These are phyloP conservation scores for Cybosia mesomella DNA, from an alignment of 2,888 invertebrate species.

Conservation along the genomic window DNA sequence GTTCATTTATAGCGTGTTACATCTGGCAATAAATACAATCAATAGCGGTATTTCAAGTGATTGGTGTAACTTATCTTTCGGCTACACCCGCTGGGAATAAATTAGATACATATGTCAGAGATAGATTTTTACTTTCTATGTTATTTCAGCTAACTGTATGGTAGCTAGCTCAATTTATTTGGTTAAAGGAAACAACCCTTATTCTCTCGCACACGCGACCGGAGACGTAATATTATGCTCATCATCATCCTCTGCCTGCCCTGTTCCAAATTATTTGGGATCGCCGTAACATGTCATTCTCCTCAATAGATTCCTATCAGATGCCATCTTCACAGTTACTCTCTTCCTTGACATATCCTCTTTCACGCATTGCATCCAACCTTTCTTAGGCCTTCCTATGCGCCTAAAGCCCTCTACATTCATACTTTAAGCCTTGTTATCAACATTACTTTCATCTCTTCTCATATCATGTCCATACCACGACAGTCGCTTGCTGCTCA, in stretches of 20 bases:
- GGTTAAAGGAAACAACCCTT: neutral
- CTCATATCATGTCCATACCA: too few species aligned
- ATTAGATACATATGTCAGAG: slow-evolving; percentile 55
- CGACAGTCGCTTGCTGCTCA: too few species aligned
- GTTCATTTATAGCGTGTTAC: slow-evolving; percentile 25
- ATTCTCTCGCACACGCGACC: neutral
- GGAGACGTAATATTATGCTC: neutral
- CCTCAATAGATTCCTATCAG: too few species aligned
- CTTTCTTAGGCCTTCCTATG: too few species aligned
- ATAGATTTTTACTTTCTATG: slow-evolving; percentile 46
- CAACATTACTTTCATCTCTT: too few species aligned
- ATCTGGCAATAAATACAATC: slow-evolving; percentile 52
- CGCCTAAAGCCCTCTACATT: too few species aligned
- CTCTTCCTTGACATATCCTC: too few species aligned
- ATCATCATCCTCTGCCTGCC: neutral
- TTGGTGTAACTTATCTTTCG: slow-evolving; percentile 57
- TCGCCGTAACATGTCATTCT: too few species aligned
- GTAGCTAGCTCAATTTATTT: slow-evolving; percentile 26
- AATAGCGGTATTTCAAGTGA: slow-evolving; percentile 60
- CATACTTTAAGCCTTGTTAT: too few species aligned
- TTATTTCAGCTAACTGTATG: slow-evolving; percentile 32
- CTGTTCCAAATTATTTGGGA: too few species aligned
- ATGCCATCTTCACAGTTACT: too few species aligned
- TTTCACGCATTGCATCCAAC: too few species aligned
- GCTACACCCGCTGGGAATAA: slow-evolving; percentile 53